Conservation (phyloP, 2,113 vertebrate genomes). For the Stigmatopora nigra region DNA sequence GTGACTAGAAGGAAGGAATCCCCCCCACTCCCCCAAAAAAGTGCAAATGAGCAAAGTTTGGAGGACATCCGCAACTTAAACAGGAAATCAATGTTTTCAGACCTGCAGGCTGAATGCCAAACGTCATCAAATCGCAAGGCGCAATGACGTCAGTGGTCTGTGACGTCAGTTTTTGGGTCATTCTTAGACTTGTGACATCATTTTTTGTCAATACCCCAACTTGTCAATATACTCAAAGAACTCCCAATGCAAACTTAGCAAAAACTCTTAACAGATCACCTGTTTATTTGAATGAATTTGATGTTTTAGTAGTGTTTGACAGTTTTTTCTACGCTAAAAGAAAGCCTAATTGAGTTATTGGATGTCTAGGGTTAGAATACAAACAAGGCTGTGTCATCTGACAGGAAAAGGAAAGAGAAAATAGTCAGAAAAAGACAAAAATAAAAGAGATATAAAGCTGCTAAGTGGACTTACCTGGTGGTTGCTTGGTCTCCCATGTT, state of each 20-base stretch:
- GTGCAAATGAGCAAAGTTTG: background rate
- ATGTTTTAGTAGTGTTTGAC: background rate
- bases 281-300: background rate
- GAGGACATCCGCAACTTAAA: background rate
- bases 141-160: too few relatives aligned
- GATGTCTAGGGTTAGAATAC: background rate
- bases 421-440: background rate
- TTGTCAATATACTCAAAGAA: background rate
- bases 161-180: background rate
- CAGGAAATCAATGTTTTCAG: background rate
- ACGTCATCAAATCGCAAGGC: background rate
- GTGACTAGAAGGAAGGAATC: background rate
- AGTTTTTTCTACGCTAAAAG: background rate
- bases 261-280: background rate
- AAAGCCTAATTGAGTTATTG: background rate
- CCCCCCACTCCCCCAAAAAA: background rate
- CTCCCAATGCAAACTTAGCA: background rate
- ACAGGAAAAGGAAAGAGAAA: background rate
- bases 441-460: background rate
- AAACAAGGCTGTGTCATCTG: background rate
- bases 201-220: background rate
- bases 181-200: background rate
- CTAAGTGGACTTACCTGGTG: slow-evolving; percentile 49
- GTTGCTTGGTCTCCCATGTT: slow-evolving; percentile 64
- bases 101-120: background rate